These are phyloP conservation scores for Tyrophagus putrescentiae DNA, from an alignment of 1,140 invertebrate species.

Conservation along the genomic window DNA sequence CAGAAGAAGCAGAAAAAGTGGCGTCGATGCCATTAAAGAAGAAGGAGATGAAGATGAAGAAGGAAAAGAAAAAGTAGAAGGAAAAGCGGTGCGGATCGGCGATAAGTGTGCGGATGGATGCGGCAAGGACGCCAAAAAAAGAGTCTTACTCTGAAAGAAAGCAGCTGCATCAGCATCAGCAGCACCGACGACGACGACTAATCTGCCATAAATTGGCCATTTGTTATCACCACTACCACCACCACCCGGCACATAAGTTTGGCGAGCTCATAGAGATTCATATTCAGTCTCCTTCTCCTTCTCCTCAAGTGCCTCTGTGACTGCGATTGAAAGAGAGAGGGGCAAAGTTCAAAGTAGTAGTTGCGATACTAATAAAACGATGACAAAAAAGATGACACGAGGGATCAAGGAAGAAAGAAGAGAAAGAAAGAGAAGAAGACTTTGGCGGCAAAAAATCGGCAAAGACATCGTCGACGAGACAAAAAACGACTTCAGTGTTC, in stretches of 20 bases:
- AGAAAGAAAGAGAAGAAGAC: not conserved
- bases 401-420: too few species aligned
- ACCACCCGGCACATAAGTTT: too few species aligned
- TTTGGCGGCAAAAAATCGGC: conserved; percentile 9
- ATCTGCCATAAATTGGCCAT: conserved; percentile 13
- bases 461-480: too few species aligned
- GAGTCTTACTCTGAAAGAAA: too few species aligned
- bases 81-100: not conserved
- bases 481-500: too few species aligned
- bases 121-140: too few species aligned
- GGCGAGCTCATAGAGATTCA: conserved; percentile 1
- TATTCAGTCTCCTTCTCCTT: too few species aligned
- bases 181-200: not conserved
- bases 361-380: not conserved
- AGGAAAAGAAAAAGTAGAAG: conserved; percentile 6
- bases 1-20: too few species aligned
- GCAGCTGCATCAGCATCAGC: too few species aligned
- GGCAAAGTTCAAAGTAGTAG: not conserved
- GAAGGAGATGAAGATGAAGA: too few species aligned
- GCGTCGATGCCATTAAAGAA: too few species aligned
- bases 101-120: not conserved
- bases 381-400: conserved; percentile 12
- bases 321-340: not conserved
- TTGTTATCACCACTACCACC: conserved; percentile 9
- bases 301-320: too few species aligned